These are phyloP conservation scores for Prionace glauca DNA, from an alignment of 2,797 vertebrate genomes.

Conservation along the genomic window DNA sequence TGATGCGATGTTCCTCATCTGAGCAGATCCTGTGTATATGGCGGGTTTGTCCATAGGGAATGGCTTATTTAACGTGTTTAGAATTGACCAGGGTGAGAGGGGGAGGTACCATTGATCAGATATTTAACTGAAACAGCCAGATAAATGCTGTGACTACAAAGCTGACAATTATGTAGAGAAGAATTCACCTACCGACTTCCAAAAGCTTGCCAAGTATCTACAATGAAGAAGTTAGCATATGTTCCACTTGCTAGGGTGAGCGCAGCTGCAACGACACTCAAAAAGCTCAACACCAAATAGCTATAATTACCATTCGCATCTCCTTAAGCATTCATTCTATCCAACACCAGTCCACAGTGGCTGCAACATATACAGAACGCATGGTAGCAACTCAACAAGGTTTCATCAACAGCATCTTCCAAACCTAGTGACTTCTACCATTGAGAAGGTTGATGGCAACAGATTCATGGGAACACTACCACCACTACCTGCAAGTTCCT, in stretches of 20 bases:
- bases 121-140: neutral
- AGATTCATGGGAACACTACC: no score
- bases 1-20: no score
- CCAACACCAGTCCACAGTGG: neutral
- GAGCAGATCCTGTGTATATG: no score
- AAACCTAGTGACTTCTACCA: neutral
- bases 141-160: neutral
- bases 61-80: no score
- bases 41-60: no score
- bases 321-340: neutral
- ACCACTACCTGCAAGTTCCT: no score
- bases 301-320: no score
- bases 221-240: neutral
- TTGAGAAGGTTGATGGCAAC: no score
- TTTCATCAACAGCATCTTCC: neutral
- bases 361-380: neutral
- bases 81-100: no score
- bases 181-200: neutral
- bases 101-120: neutral
- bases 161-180: neutral
- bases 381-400: neutral
- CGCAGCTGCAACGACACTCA: neutral
- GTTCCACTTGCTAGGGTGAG: neutral
- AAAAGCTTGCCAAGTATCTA: neutral
- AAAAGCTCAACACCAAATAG: neutral